phyloP scores from a whole-genome alignment of 2,888 invertebrate genomes.

The Parnassius smintheus region DNA sequence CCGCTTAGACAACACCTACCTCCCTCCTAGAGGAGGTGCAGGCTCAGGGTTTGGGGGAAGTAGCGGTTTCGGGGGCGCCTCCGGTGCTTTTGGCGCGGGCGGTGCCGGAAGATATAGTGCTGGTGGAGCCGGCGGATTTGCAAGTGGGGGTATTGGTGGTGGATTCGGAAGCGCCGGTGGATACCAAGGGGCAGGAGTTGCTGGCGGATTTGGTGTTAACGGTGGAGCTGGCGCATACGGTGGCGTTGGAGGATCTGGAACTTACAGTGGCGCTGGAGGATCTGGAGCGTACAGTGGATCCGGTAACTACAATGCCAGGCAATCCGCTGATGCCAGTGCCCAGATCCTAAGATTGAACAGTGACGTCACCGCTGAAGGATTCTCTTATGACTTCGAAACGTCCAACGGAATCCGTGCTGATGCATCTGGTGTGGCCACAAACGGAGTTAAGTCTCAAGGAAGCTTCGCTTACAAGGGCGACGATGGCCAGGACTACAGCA shows the following conservation, averaged over 20 bases:
- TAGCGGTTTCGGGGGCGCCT: constrained; percentile 39
- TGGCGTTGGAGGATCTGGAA: constrained; percentile 30
- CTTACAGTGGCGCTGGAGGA: constrained; percentile 34
- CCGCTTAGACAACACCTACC: constrained; percentile 74
- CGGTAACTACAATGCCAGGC: constrained; percentile 41
- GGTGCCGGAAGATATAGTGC: constrained; percentile 31
- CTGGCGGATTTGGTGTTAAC: constrained; percentile 48
- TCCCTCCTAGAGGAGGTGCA: constrained; percentile 70
- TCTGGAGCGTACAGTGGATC: constrained; percentile 37
- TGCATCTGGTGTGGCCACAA: constrained; percentile 69
- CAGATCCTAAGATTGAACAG: constrained; percentile 68
- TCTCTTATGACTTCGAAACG: constrained; percentile 73
- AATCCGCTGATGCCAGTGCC: constrained; percentile 62
- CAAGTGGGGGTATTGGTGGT: constrained; percentile 32
- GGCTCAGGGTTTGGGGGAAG: constrained; percentile 65
- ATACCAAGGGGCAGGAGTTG: constrained; percentile 29
- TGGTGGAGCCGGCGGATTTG: constrained; percentile 34
- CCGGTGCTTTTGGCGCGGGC: constrained; percentile 32
- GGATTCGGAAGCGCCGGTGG: constrained; percentile 34
- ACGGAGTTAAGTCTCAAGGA: constrained; percentile 74
- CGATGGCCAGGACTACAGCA: constrained; percentile 76
- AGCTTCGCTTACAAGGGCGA: constrained; percentile 75
- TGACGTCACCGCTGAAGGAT: constrained; percentile 71
- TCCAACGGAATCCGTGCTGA: constrained; percentile 76
- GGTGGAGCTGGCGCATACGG: constrained; percentile 36